Percentiles rank a stretch among this genome's conserved stretches.
phyloP scores from a whole-genome alignment of 2,888 invertebrate genomes.

The Cerastis rubricosa region DNA sequence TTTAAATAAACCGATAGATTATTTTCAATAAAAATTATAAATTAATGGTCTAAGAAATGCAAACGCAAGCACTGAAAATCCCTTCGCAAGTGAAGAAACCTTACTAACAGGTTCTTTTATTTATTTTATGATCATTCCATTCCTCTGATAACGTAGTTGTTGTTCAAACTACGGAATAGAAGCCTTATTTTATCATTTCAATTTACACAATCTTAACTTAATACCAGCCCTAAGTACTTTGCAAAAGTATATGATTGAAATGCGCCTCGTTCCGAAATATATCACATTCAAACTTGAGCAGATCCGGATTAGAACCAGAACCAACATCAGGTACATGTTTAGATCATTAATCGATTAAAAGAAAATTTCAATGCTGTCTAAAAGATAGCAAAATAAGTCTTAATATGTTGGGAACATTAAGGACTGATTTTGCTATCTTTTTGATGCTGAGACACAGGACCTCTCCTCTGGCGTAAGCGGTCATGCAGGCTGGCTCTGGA shows the following conservation, averaged over 20 bases:
- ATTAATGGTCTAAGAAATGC: too few species aligned
- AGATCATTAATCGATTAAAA: fast-evolving
- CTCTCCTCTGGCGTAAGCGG: too few species aligned
- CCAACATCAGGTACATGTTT: background rate
- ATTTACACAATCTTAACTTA: background rate
- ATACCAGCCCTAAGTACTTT: conserved; percentile 6
- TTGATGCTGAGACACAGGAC: too few species aligned
- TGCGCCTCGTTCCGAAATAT: background rate
- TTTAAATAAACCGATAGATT: too few species aligned
- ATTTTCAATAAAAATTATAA: too few species aligned
- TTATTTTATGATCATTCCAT: background rate
- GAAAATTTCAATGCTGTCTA: background rate
- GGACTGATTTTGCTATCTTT: too few species aligned
- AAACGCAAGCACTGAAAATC: too few species aligned
- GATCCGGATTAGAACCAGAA: conserved; percentile 2
- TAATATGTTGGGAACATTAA: too few species aligned
- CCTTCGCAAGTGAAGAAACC: too few species aligned
- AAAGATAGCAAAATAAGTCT: background rate
- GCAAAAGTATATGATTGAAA: conserved; percentile 22
- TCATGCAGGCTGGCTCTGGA: too few species aligned
- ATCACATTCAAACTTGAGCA: conserved; percentile 1
- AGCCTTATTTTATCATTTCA: background rate
- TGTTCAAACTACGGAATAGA: background rate
- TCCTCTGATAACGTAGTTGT: background rate
- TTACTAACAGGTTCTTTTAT: too few species aligned